Conservation (phyloP, 2,888 invertebrate species). For the Poecilobothrus nobilitatus region DNA sequence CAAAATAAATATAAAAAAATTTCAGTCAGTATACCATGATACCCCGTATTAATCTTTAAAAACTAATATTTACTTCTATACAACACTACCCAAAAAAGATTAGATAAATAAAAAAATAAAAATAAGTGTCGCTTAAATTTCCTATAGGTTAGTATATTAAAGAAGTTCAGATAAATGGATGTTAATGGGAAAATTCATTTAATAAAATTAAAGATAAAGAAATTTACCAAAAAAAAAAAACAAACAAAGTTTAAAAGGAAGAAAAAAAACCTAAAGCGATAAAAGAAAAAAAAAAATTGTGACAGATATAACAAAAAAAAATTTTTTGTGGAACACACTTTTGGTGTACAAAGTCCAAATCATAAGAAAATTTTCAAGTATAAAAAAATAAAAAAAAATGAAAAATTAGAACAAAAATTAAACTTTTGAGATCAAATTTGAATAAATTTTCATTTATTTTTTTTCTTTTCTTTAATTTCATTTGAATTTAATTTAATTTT, state of each 20-base stretch:
- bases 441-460: not conserved
- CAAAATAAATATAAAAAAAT: too few species aligned
- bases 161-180: not conserved
- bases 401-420: not conserved
- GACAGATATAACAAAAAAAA: not conserved
- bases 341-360: not conserved
- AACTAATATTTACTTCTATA: too few species aligned
- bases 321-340: not conserved
- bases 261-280: not conserved
- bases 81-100: too few species aligned
- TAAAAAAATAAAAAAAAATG: not conserved
- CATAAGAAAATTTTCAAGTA: not conserved
- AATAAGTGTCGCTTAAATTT: not conserved
- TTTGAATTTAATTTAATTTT: not conserved
- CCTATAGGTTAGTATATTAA: not conserved
- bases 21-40: too few species aligned
- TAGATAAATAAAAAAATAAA: not conserved
- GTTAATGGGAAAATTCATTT: slow-evolving; percentile 1
- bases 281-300: not conserved
- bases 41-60: too few species aligned
- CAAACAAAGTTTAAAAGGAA: not conserved
- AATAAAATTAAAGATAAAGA: not conserved
- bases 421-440: not conserved
- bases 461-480: not conserved
- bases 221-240: not conserved